Evolutionary conservation across 37 sponge, comb jelly and placozoan species (phyloP).

Genomic region (Axinella damicornis): DNA sequence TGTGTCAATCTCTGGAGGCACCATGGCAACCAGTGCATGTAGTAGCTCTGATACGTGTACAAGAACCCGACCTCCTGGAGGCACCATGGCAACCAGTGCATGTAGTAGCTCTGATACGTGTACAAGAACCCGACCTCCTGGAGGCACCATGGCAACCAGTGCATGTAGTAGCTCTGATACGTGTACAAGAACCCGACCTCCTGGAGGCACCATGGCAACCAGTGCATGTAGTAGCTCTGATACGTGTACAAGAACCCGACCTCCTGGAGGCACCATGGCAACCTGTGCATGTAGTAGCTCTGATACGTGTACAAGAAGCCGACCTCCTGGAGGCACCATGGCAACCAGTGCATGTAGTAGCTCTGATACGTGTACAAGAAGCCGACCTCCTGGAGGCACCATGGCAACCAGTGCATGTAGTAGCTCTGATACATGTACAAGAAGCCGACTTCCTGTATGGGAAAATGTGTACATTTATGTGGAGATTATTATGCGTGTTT

Average conservation of each 20-base stretch:
- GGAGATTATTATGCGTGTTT: no score
- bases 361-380: slow-evolving; percentile 21
- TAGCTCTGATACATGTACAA: slow-evolving; percentile 25
- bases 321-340: slow-evolving; percentile 1
- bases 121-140: slow-evolving; percentile 17
- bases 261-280: background rate
- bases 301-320: slow-evolving; percentile 27
- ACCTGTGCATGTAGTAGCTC: background rate
- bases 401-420: slow-evolving; percentile 20
- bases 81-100: slow-evolving; percentile 16
- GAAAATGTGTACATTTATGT: no score
- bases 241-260: slow-evolving; percentile 27
- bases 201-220: background rate
- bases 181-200: slow-evolving; percentile 19
- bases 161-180: slow-evolving; percentile 30
- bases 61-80: slow-evolving; percentile 18
- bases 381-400: slow-evolving; percentile 4
- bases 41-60: slow-evolving; percentile 23
- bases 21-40: slow-evolving; percentile 16
- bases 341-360: slow-evolving; percentile 17
- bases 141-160: background rate
- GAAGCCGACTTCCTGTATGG: slow-evolving; percentile 19
- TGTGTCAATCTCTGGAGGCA: background rate
- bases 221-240: slow-evolving; percentile 22
- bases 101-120: slow-evolving; percentile 20